Evolutionary conservation across 2,888 invertebrate species (phyloP), one percentile per base, ranked within the genome.

Genomic region (Achlya flavicornis): DNA sequence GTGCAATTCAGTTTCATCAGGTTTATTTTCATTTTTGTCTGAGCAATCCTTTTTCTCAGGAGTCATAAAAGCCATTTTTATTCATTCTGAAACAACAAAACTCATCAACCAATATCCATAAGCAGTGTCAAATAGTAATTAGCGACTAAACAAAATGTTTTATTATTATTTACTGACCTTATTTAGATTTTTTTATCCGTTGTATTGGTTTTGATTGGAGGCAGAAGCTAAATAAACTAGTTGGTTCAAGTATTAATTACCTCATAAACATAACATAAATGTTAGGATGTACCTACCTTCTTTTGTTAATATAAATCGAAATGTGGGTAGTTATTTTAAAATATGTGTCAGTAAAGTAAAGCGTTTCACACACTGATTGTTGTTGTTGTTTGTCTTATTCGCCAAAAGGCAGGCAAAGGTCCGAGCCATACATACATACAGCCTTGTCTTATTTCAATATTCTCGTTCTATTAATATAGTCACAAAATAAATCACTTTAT

Each of bases 41-140:
- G 53, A 53, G 19, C 53, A 16, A 7, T 53, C 19, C 16, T 53
- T 53, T 53, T 19, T 53, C 53, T 53, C 19, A 19, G 53, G 10
- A 19, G 53, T 19, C 11, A 3, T 53, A 19, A 19, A 19, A 10
- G 19, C 16, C 53, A 53, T 53, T 19, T n/a, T 53, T 10, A n/a
- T 53, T 53, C 53, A 53, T 53, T 53, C 53, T 53, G 19, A 53
- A 53, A 19, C 19, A 53, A 53, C 6, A 53, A 53, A 53, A 53
- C 8, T 3, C 19, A 19, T n/a, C n/a, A n/a, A n/a, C n/a, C n/a
- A n/a, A n/a, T 41, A 41, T 41, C 11, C 3, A 10, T 12, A 41
- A 41, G 3, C 12, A 12, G 1, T 41, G 7, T 41, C 12, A 6
- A 38, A 10, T 41, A 41, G 6, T 43, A 43, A 43, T 43, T 26